Base-by-base conservation (phyloP, 2,888 invertebrate species). In the Parapristionchus giblindavisi region DNA sequence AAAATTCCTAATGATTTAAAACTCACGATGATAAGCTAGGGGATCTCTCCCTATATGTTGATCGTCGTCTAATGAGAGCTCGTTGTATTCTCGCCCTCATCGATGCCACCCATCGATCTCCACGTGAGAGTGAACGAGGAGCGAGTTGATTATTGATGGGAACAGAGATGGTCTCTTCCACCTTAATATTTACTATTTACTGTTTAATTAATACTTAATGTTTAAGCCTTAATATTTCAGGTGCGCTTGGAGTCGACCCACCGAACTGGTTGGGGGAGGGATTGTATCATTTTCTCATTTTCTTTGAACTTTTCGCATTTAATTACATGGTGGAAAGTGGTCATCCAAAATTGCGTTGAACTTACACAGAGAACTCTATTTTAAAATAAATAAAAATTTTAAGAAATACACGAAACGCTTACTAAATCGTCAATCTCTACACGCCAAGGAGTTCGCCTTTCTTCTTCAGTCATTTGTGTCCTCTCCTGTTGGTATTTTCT, bases 81-180 rank as follows among this genome's bases (percentile, higher is more conserved):
- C 75, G 74, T 1, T 79, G 78, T 29, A 82, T 82, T 32, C 81
- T 52, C 52, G 77, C 77, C 74, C 80, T 80, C 80, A 82, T 80
- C 5, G 79, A 79, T 0, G 74, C 71, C 5, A 82, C 80, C 82
- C 82, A 82, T 75, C 79, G 77, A 29, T 78, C 81, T 14, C 75
- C 52, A 56, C 79, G 63, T 5, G 63, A 65, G 29, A 65, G 24
- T 1, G 52, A 36, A 1, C 68, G 32, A 52, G 11, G 21, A 48
- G 48, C 14, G 48, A 48, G 21, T 14, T 48, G 48, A 21, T 68
- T 34, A 29, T 34, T 51, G 36, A 68, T 68, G 2, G 68, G 38
- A 40, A 68, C 21, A 29, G 63, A 65, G 24, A 40, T 40, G 3
- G 63, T 65, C 60, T 32, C 58, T 24, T 17, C 58, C 58, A 24